A percentile compares a stretch with the other conserved stretches of the same genome.
Conservation (phyloP, 1,140 invertebrate species). For the Panulirus ornatus region DNA sequence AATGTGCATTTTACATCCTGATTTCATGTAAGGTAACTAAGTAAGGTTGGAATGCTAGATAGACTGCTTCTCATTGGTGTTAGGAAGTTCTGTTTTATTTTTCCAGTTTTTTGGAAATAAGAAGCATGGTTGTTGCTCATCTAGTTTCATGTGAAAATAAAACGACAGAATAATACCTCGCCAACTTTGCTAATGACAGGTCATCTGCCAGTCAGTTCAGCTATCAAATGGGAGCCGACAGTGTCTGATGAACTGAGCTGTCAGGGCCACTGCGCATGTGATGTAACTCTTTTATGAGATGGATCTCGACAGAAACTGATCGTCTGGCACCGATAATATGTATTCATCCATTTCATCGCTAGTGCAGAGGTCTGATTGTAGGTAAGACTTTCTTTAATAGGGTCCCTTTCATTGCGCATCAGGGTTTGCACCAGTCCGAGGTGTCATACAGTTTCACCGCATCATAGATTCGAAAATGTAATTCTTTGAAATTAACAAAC, state of each 20-base stretch:
- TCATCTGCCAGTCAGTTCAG: slow-evolving; percentile 54
- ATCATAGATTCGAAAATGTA: background rate
- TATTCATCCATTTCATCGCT: slow-evolving; percentile 55
- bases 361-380: slow-evolving; percentile 41
- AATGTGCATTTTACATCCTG: background rate
- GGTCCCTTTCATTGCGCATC: background rate
- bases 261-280: slow-evolving; percentile 41
- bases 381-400: slow-evolving; percentile 42
- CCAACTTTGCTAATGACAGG: slow-evolving; percentile 61
- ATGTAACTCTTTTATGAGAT: slow-evolving; percentile 51
- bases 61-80: background rate
- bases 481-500: background rate
- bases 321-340: slow-evolving; percentile 46
- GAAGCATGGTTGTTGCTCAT: slow-evolving; percentile 42
- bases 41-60: background rate
- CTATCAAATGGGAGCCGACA: slow-evolving; percentile 44
- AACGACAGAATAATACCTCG: slow-evolving; percentile 45
- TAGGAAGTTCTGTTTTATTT: background rate
- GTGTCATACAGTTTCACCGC: background rate
- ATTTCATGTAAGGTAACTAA: background rate
- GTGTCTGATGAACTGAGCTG: slow-evolving; percentile 35
- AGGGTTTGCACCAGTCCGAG: background rate
- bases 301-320: slow-evolving; percentile 37
- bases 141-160: slow-evolving; percentile 17
- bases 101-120: background rate